Evolutionary conservation across 2,113 vertebrate genomes (phyloP).

Genomic region (Eupsittula cactorum): DNA sequence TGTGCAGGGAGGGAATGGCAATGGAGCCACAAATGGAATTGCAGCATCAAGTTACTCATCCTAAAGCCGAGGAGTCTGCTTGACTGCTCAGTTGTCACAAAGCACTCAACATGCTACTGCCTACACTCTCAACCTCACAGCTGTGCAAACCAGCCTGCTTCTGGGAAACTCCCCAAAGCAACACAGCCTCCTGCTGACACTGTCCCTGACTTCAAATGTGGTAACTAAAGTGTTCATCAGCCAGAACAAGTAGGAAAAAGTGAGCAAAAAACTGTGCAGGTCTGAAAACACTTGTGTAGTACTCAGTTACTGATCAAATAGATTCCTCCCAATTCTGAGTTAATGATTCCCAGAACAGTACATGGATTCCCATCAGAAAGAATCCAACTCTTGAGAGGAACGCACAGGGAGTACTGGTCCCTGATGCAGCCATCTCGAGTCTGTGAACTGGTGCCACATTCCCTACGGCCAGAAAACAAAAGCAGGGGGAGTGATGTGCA

Average conservation of each 20-base stretch:
- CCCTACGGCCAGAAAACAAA: neutral
- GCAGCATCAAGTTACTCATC: neutral
- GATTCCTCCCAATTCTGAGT: neutral
- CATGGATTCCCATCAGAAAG: neutral
- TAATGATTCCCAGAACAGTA: neutral
- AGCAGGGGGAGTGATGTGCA: neutral
- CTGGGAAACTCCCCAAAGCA: neutral
- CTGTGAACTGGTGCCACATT: neutral
- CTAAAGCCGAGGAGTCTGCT: neutral
- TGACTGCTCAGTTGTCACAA: neutral
- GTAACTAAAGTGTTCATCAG: neutral
- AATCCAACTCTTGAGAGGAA: neutral
- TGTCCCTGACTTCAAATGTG: neutral
- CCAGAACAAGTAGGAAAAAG: neutral
- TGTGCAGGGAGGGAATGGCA: fast-evolving
- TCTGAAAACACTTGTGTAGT: neutral
- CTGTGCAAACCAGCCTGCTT: neutral
- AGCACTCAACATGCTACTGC: neutral
- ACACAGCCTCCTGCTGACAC: neutral
- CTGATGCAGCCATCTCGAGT: neutral
- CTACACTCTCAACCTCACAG: neutral
- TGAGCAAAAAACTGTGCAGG: neutral
- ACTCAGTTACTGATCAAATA: neutral
- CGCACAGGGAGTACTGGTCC: fast-evolving
- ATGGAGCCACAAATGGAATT: neutral